Percentiles rank a stretch among this genome's conserved stretches.
These are phyloP conservation scores for Bellardia bayeri DNA, from an alignment of 2,888 invertebrate genomes.

Conservation along the genomic window DNA sequence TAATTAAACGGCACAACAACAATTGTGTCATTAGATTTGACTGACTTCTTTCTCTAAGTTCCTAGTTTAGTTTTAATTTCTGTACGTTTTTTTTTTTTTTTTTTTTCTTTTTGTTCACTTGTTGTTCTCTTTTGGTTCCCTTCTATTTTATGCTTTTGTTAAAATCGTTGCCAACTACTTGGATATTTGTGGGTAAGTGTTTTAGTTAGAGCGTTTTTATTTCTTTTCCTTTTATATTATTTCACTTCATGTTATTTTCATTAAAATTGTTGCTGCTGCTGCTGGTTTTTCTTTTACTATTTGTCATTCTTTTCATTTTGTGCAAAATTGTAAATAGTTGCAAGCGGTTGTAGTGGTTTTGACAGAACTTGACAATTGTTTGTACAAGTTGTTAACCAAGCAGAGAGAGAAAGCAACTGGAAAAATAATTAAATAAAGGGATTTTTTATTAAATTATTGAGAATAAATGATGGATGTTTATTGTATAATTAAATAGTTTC, in stretches of 20 bases:
- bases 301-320: slow-evolving; percentile 30
- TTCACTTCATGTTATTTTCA: slow-evolving; percentile 51
- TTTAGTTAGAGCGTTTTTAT: slow-evolving; percentile 31
- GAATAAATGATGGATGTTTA: too few relatives aligned
- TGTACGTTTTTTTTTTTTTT: not conserved
- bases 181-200: slow-evolving; percentile 27
- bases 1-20: slow-evolving; percentile 36
- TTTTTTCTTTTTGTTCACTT: too few relatives aligned
- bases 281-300: not conserved
- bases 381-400: slow-evolving; percentile 44
- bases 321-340: slow-evolving; percentile 56
- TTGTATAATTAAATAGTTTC: too few relatives aligned
- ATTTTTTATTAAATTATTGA: not conserved
- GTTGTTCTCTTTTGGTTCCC: not conserved
- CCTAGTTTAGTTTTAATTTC: slow-evolving; percentile 13
- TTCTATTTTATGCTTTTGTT: not conserved
- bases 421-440: not conserved
- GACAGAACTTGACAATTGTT: slow-evolving; percentile 70
- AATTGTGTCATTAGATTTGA: slow-evolving; percentile 63
- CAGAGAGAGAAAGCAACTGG: not conserved
- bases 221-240: slow-evolving; percentile 5
- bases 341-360: slow-evolving; percentile 69
- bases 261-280: slow-evolving; percentile 22
- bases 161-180: slow-evolving; percentile 9
- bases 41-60: slow-evolving; percentile 48